Conservation (phyloP, 2,113 vertebrate genomes). For the Suricata suricatta region DNA sequence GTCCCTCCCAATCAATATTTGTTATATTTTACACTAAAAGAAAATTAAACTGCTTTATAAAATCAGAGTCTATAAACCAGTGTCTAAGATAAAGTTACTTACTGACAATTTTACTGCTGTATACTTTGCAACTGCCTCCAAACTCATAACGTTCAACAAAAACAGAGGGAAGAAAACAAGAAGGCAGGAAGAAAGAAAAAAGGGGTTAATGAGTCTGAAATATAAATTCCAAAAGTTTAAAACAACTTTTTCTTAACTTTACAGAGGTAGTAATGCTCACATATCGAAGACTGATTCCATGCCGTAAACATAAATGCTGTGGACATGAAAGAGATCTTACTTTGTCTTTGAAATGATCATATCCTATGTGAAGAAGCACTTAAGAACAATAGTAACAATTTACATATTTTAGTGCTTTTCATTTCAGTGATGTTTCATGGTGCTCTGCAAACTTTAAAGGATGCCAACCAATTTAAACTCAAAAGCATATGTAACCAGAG, state of each 20-base stretch:
- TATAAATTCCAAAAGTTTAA: constrained; percentile 46
- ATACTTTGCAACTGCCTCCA: not conserved
- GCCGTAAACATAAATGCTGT: constrained; percentile 52
- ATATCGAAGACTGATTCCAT: not conserved
- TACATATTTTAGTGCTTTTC: constrained; percentile 75
- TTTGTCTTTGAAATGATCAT: constrained; percentile 70
- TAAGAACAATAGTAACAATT: constrained; percentile 76
- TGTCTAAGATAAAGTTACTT: constrained; percentile 4
- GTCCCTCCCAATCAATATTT: not conserved
- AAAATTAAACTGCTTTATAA: constrained; percentile 27
- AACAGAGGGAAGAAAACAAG: not conserved
- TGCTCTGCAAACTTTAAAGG: constrained; percentile 67
- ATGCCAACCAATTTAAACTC: constrained; percentile 50
- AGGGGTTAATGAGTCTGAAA: constrained; percentile 58
- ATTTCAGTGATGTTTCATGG: constrained; percentile 59
- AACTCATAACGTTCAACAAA: constrained; percentile 37
- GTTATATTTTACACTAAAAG: constrained; percentile 13
- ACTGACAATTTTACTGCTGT: not conserved
- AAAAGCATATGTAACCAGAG: constrained; percentile 28
- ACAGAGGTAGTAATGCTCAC: not conserved
- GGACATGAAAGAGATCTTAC: constrained; percentile 54
- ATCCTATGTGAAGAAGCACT: constrained; percentile 59
- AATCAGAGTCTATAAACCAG: constrained; percentile 21
- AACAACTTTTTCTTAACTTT: constrained; percentile 52
- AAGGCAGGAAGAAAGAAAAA: not conserved